Conservation (phyloP, 53 echinoderm and acorn worm genomes). For the Actinopyga echinites region DNA sequence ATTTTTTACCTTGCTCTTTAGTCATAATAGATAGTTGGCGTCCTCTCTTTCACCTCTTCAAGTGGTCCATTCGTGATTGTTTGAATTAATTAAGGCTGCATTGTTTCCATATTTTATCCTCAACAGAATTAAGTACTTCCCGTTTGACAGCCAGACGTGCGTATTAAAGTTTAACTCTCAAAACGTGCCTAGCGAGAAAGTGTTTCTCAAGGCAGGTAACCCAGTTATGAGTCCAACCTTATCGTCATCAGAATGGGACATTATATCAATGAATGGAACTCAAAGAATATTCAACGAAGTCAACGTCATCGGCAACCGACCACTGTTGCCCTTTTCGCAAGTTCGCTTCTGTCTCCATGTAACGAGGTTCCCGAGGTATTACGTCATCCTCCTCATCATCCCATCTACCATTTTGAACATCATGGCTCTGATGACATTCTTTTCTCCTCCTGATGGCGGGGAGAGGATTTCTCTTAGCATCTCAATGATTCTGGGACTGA, state of each 20-base stretch:
- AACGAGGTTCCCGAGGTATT: background rate
- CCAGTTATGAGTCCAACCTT: background rate
- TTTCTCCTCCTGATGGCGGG: conserved; percentile 22
- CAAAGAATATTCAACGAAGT: background rate
- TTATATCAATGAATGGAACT: background rate
- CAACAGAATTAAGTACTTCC: conserved; percentile 20
- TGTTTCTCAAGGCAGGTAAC: background rate
- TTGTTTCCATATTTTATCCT: background rate
- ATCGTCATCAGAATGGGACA: background rate
- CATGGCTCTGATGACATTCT: conserved; percentile 13
- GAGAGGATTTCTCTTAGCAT: conserved; percentile 18
- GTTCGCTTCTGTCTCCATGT: background rate
- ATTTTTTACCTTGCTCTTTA: no score
- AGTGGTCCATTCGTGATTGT: no score
- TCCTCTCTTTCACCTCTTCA: no score
- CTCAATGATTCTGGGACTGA: conserved; percentile 10
- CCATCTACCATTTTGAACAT: conserved; percentile 1
- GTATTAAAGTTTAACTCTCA: background rate
- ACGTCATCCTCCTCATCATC: background rate
- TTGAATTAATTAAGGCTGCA: no score
- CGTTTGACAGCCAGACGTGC: conserved; percentile 5
- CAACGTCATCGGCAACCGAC: background rate
- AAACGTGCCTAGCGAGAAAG: background rate
- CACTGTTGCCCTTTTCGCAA: background rate
- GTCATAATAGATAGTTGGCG: no score